Evolutionary conservation across 2,888 invertebrate species (phyloP).

Genomic region (Troides oblongomaculatus): DNA sequence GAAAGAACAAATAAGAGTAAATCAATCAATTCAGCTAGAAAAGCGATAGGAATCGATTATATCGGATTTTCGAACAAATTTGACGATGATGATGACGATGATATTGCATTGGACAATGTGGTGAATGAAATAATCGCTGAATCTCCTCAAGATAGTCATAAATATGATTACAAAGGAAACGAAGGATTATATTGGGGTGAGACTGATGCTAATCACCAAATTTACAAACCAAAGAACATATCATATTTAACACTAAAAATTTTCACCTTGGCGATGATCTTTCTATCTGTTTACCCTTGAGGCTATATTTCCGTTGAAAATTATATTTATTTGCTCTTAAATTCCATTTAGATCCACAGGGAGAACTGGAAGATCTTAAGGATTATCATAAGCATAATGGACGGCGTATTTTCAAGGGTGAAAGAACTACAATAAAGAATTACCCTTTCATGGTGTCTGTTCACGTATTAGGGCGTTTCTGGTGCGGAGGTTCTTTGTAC

Average conservation of each 20-base stretch:
- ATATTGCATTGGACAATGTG: constrained; percentile 40
- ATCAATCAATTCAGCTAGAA: constrained; percentile 51
- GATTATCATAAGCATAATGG: constrained; percentile 53
- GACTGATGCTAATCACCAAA: constrained; percentile 19
- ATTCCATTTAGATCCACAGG: constrained; percentile 56
- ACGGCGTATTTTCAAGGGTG: constrained; percentile 60
- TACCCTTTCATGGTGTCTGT: constrained; percentile 71
- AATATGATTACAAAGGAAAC: constrained; percentile 41
- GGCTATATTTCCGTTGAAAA: no score
- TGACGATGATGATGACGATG: constrained; percentile 36
- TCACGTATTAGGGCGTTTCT: constrained; percentile 67
- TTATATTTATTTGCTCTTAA: no score
- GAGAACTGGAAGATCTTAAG: constrained; percentile 55
- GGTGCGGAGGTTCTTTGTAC: constrained; percentile 67
- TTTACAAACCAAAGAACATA: no score
- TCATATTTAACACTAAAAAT: no score
- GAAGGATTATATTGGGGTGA: constrained; percentile 65
- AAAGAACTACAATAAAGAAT: constrained; percentile 56
- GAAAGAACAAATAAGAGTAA: constrained; percentile 39
- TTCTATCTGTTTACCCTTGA: no score
- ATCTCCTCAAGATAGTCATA: constrained; percentile 53
- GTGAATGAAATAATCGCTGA: constrained; percentile 62
- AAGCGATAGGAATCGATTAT: constrained; percentile 43
- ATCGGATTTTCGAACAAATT: constrained; percentile 29
- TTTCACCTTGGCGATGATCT: no score